Evolutionary conservation across 2,888 invertebrate genomes (phyloP), one percentile per base, ranked within the genome.

Genomic region (Ormyrus nitidulus): DNA sequence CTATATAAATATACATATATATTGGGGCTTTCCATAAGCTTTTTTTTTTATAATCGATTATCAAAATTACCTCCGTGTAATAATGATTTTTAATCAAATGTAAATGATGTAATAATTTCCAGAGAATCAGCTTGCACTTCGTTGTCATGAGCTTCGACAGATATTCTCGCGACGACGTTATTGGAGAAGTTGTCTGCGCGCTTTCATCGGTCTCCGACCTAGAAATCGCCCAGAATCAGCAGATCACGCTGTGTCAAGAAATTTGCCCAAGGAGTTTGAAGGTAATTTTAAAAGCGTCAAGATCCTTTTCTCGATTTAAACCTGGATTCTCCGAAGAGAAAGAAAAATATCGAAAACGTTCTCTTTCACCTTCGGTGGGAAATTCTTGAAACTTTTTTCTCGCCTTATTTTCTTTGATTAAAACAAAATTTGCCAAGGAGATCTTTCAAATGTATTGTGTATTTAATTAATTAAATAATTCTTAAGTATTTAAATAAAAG

Each of bases 91-190:
- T 58, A 58, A 58, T 58, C 5, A 58, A n/a, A 13, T 3, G 53
- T 5, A 53, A 8, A n/a, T 10, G 6, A 6, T 54, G n/a, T 48
- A 34, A 34, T 34, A 4, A 10, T 74, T 89, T 88, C 0, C 89
- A 95, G 88, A 95, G 94, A 88, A 97, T 97, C 91, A 98, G 98
- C 6, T 92, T 98, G 73, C 98, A 98, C 92, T 98, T 98, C 91
- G 96, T 97, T 76, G 96, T 98, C 19, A 93, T 96, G 88, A 99
- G 96, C 91, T 91, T 94, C 85, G 90, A 82, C 86, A 95, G 98
- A 89, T 99, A 99, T 90, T 99, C 99, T 53, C 95, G 99, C 34
- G 99, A 99, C 89, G 98, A 99, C 91, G 97, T 99, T 87, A 98
- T 99, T 85, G 99, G 99, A 3, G 99, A 99, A 91, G 97, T 99